Conservation (phyloP, 2,113 vertebrate genomes). For the Mastomys coucha region DNA sequence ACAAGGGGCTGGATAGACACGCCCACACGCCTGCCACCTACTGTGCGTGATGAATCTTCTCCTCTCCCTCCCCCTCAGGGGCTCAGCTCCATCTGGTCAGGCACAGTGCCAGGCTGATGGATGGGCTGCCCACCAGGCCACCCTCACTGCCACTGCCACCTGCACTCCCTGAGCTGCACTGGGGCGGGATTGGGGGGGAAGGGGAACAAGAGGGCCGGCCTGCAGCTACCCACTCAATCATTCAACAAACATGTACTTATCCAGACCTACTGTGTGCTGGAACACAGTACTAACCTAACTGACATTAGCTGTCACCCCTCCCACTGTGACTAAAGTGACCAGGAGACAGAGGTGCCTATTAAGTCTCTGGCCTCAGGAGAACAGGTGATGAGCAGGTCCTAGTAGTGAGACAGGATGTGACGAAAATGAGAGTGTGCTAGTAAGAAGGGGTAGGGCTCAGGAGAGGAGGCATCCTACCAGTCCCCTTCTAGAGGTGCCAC, state of each 20-base stretch:
- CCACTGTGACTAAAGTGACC: background rate
- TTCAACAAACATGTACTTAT: background rate
- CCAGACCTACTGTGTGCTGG: background rate
- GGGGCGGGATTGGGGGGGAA: no score
- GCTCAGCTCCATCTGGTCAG: slow-evolving; percentile 67
- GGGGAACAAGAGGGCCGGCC: background rate
- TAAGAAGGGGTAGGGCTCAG: background rate
- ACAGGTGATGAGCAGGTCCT: background rate
- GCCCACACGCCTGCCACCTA: background rate
- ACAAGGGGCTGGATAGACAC: background rate
- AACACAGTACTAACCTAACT: background rate
- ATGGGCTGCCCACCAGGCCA: slow-evolving; percentile 46
- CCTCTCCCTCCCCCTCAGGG: slow-evolving; percentile 43
- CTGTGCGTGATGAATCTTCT: slow-evolving; percentile 54
- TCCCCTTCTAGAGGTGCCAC: background rate
- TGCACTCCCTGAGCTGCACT: background rate
- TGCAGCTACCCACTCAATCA: background rate
- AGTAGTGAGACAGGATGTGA: background rate
- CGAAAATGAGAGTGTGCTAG: background rate
- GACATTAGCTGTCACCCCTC: background rate
- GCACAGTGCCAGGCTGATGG: slow-evolving; percentile 58
- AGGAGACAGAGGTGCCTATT: background rate
- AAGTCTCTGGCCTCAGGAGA: background rate
- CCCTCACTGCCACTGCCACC: background rate
- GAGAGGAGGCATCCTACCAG: background rate